phyloP scores from a whole-genome alignment of 2,888 invertebrate species.

The Andrena marginata region DNA sequence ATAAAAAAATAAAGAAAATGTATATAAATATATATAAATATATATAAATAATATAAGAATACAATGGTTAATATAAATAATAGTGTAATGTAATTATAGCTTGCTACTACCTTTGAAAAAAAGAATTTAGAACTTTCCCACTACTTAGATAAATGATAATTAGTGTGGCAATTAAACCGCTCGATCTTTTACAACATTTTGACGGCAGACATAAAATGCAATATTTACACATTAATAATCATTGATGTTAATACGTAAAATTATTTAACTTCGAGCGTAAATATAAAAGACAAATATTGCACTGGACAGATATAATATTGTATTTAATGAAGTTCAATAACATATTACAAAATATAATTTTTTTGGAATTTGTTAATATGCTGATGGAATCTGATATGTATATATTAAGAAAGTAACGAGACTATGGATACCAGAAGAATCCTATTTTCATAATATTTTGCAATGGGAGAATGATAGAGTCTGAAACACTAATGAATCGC shows the following conservation, averaged over 20 bases:
- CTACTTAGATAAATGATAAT: neutral
- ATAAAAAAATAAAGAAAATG: neutral
- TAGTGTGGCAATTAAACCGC: neutral
- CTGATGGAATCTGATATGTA: too few relatives aligned
- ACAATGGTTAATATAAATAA: too few relatives aligned
- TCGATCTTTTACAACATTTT: neutral
- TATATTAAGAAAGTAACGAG: neutral
- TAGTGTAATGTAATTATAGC: too few relatives aligned
- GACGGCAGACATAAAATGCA: too few relatives aligned
- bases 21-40: too few relatives aligned
- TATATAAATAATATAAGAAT: neutral
- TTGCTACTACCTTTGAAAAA: too few relatives aligned
- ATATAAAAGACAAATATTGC: neutral
- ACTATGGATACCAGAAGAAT: neutral
- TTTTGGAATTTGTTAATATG: neutral
- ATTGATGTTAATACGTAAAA: neutral
- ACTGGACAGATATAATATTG: neutral
- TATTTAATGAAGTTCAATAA: neutral
- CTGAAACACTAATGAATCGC: constrained; percentile 48
- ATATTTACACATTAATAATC: too few relatives aligned
- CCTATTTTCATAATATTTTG: neutral
- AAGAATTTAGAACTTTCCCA: neutral
- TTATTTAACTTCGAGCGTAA: neutral
- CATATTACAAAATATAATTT: neutral
- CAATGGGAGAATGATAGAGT: constrained; percentile 19